Conservation (phyloP, 2,888 invertebrate genomes). For the Congeria kusceri region DNA sequence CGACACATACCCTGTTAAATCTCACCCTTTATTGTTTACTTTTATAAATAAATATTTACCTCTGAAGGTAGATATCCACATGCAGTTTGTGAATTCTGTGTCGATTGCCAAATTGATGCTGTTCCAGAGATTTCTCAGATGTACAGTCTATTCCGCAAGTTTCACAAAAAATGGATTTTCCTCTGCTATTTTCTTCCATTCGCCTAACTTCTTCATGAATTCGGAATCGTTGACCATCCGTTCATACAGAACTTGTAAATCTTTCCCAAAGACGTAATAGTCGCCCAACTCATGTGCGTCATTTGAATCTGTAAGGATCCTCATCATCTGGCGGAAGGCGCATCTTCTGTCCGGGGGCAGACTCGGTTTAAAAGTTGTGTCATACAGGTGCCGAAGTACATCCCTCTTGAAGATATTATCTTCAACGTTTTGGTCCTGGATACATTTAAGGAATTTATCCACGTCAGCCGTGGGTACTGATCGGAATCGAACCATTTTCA, state of each 20-base stretch:
- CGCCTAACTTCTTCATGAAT: slow-evolving; percentile 13
- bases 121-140: slow-evolving; percentile 14
- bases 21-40: too few species aligned
- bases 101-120: slow-evolving; percentile 21
- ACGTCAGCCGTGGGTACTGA: too few species aligned
- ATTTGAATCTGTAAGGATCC: slow-evolving; percentile 2
- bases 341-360: too few species aligned
- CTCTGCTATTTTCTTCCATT: slow-evolving; percentile 22
- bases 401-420: slow-evolving; percentile 17
- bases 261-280: slow-evolving; percentile 27
- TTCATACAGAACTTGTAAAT: slow-evolving; percentile 26
- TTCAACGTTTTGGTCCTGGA: too few species aligned
- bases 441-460: too few species aligned
- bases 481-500: too few species aligned
- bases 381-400: slow-evolving; percentile 17
- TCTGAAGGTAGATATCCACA: slow-evolving; percentile 19
- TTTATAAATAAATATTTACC: too few species aligned
- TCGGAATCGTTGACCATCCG: slow-evolving; percentile 4
- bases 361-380: not conserved
- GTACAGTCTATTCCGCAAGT: slow-evolving; percentile 31
- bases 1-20: too few species aligned
- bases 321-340: slow-evolving; percentile 15
- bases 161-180: slow-evolving; percentile 25
- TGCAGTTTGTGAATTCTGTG: slow-evolving; percentile 44
- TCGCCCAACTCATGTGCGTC: slow-evolving; percentile 29